A percentile compares a stretch with the other conserved stretches of the same genome.
Evolutionary conservation across 2,888 invertebrate species (phyloP).

Genomic region (Polymixis lichenea): DNA sequence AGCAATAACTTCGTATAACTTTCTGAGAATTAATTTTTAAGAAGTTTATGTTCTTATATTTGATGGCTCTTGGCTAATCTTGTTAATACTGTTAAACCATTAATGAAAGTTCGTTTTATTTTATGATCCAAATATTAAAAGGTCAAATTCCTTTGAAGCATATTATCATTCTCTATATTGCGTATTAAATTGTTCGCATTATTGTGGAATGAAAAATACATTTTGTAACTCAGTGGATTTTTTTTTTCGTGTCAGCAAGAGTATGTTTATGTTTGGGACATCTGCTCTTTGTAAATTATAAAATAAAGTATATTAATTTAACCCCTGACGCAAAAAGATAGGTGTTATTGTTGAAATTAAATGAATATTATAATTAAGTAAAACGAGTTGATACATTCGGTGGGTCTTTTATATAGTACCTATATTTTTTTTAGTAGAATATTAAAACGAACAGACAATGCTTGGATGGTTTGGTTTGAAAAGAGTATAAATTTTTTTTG

Average conservation of each 20-base stretch:
- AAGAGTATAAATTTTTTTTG: too few species aligned
- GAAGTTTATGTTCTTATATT: slow-evolving; percentile 1
- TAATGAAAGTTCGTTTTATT: slow-evolving; percentile 8
- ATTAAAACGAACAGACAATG: too few species aligned
- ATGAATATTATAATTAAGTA: not conserved
- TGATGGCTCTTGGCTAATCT: not conserved
- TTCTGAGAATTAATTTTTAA: slow-evolving; percentile 4
- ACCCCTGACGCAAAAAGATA: too few species aligned
- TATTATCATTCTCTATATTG: not conserved
- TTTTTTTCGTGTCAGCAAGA: slow-evolving; percentile 34
- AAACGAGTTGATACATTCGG: not conserved
- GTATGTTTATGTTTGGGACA: slow-evolving; percentile 22
- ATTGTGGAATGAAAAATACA: slow-evolving; percentile 41
- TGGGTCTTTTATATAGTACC: not conserved
- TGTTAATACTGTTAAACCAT: slow-evolving; percentile 2
- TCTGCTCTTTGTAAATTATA: slow-evolving; percentile 39
- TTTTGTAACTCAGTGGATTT: slow-evolving; percentile 24
- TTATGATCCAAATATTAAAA: slow-evolving; percentile 1
- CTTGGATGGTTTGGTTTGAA: too few species aligned
- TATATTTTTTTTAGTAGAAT: not conserved
- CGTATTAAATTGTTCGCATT: slow-evolving; percentile 21
- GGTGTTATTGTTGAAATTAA: not conserved
- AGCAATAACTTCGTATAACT: not conserved
- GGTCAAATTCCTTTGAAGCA: not conserved
- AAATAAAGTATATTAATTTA: slow-evolving; percentile 11